phyloP scores from a whole-genome alignment of 2,797 vertebrate genomes.

The Hydrolagus colliei region DNA sequence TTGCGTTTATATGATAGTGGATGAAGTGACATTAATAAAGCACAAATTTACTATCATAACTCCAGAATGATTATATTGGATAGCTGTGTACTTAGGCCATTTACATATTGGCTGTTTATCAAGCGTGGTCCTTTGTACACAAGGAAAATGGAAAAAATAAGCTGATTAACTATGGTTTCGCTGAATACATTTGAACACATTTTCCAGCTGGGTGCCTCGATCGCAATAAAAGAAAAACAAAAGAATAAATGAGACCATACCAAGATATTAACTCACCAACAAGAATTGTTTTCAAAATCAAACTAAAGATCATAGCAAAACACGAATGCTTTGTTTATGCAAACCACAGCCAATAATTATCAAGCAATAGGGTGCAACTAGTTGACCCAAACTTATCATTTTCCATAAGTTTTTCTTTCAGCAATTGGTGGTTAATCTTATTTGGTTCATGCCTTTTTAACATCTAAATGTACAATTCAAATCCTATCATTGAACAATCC shows the following conservation, averaged over 20 bases:
- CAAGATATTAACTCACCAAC: neutral
- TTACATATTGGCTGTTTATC: neutral
- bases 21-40: constrained; percentile 3
- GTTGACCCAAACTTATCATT: neutral
- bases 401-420: too few species aligned
- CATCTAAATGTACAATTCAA: too few species aligned
- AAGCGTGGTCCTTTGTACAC: neutral
- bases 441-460: too few species aligned
- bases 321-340: neutral
- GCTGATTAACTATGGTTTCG: neutral
- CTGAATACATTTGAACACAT: neutral
- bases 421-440: too few species aligned
- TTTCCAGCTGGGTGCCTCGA: too few species aligned
- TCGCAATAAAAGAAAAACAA: neutral
- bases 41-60: too few species aligned
- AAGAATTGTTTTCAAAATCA: neutral
- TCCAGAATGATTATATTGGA: neutral
- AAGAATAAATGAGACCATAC: neutral
- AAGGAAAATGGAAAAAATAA: neutral
- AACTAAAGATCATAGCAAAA: neutral
- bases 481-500: too few species aligned
- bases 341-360: neutral
- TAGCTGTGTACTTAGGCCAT: neutral
- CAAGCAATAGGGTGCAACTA: neutral
- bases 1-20: too few species aligned